Base-by-base conservation (phyloP, 2,888 invertebrate genomes). In the Ceraclea dissimilis region DNA sequence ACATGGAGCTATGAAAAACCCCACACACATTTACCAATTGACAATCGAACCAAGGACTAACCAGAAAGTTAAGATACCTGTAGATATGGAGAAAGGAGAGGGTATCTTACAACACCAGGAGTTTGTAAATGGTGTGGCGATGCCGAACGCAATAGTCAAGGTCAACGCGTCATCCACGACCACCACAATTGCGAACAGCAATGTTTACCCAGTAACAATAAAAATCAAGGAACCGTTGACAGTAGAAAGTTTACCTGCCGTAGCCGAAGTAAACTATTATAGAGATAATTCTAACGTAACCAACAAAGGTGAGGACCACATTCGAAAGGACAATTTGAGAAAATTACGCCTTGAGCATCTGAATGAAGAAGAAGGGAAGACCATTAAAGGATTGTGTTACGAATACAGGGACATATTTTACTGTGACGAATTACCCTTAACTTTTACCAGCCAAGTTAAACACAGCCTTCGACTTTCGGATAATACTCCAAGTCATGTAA, bases 351-450 rank as follows among this genome's bases (percentile, higher is more conserved):
- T 8, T 18, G 46, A 46, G 44, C 65, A 65, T 54, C 34, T 67
- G 48, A 67, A 66, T 53, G 6, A 51, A n/a, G 64, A 66, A 60
- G 65, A 66, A 63, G 61, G 60, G 52, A n/a, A 46, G 13, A 61
- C 63, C n/a, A 49, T 65, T 39, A 49, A 61, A 17, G 44, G 63
- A 51, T 59, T 64, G 6, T 65, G 65, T 39, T 6, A 48, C n/a
- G 17, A 44, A 18, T 52, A 46, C 20, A 47, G 43, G 52, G 26
- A 60, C 4, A 62, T 64, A 47, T 66, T 67, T 57, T 58, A 59
- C 34, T 49, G 65, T 49, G 62, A 61, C 20, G 63, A 62, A 49
- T 64, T 65, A 50, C 43, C 31, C 19, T 51, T 67, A 39, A 59
- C 64, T 11, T 56, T 16, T 21, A 65, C 66, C 2, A 56, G 65